Base-by-base conservation (phyloP, 2,113 vertebrate species). In the Phyllostomus discolor region DNA sequence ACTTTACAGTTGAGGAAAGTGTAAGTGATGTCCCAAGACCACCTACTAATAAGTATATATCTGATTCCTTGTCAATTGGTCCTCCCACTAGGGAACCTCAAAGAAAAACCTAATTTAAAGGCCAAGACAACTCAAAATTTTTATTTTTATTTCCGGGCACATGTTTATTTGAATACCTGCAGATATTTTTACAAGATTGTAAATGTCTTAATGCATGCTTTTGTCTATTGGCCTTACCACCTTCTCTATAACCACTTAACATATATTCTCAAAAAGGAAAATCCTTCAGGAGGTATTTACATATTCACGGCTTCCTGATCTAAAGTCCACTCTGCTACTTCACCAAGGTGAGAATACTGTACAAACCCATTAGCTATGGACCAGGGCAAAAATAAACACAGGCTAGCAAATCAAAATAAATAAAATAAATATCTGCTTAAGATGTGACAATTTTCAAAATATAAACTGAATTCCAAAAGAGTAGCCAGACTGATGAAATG, bases 61-160 rank as follows among this genome's bases (percentile, higher is more conserved):
- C 62, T 84, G 54, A 90, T 80, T 87, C 16, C 41, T 76, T 90
- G 8, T 59, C 43, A 43, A 15, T 24, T 87, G 41, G 28, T 67
- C 19, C 28, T 67, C 48, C 48, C 28, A 52, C 10, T 54, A 76
- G 12, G 38, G 33, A 52, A 83, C 7, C 33, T 66, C 41, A 85
- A 73, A 80, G 62, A 38, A 90, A 94, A 94, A 86, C 5, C 52
- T 81, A 92, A 94, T 82, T 79, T 70, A 92, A 92, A 93, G 35
- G 57, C 73, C 88, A 84, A 41, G n/a, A 87, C 22, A 35, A 95
- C 33, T 92, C 50, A 41, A 79, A 88, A 52, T 64, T 62, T 64
- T 91, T 66, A 38, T 66, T 92, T 92, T 46, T 89, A 83, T 28
- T 86, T 72, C 26, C 31, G 19, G 14, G 38, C 38, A 54, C 35